Evolutionary conservation across 2,113 vertebrate species (phyloP), one percentile per base, ranked within the genome.

Genomic region (Calyptomena viridis): DNA sequence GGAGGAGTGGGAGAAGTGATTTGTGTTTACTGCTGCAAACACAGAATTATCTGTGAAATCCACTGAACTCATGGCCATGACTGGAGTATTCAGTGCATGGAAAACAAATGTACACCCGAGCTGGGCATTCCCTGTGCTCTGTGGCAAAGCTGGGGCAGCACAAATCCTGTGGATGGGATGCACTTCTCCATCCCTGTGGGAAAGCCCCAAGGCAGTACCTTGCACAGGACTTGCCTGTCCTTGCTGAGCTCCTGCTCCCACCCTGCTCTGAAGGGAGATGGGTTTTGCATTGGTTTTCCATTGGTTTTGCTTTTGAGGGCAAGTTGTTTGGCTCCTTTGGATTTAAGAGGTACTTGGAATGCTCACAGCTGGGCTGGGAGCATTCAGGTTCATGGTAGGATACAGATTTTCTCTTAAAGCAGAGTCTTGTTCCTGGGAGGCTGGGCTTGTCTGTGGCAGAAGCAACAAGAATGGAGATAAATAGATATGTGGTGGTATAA

Each of bases 201-300:
- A 69, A 19, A 24, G 3, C 7, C 50, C 62, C 31, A 0, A 0
- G 39, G 62, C 46, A 11, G 23, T 2, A 8, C 31, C 73, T 53
- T 7, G 37, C 3, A 23, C 37, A 2, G 87, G 50, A 8, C 7
- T 28, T 2, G 2, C 7, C 12, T 4, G 56, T 15, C 74, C 71
- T 19, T 1, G 19, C 56, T 5, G 37, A 37, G 60, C 58, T 2
- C 3, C 1, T 2, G 4, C 62, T 52, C 40, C 11, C 0, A 0
- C 25, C 0, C 35, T 22, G 46, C 89, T 79, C 47, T 11, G 58
- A 37, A 8, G n/a, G 8, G 52, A 33, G 18, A 6, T 0, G 2
- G 4, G 62, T 52, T 59, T 7, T 8, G 6, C n/a, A n/a, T n/a
- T n/a, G n/a, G n/a, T n/a, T n/a, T n/a, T 24, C 3, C 71, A 3